Evolutionary conservation across 2,888 invertebrate genomes (phyloP).

Genomic region (Ditula angustiorana): DNA sequence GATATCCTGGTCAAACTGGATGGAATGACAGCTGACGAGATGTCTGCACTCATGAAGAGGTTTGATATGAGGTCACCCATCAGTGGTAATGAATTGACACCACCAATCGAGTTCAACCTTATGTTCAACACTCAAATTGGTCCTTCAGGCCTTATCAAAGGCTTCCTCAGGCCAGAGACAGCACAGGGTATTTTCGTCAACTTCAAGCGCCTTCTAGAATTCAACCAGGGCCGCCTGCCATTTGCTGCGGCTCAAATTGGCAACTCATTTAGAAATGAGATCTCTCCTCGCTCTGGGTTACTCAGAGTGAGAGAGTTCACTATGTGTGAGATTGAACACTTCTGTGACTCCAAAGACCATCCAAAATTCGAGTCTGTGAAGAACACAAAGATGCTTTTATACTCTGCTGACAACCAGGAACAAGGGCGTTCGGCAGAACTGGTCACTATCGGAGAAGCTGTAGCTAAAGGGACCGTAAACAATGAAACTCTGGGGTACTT

Average conservation of each 20-base stretch:
- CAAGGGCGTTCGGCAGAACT: slow-evolving; percentile 95
- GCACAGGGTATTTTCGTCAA: slow-evolving; percentile 99
- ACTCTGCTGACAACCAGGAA: slow-evolving; percentile 99
- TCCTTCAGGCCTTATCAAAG: slow-evolving; percentile 97
- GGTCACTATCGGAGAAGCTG: slow-evolving; percentile 95
- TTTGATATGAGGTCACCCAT: slow-evolving; percentile 98
- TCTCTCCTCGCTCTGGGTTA: slow-evolving; percentile 98
- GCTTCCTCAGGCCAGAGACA: slow-evolving; percentile 98
- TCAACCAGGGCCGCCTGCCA: slow-evolving; percentile 97
- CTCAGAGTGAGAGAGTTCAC: slow-evolving; percentile 99
- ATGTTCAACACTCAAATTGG: slow-evolving; percentile 99
- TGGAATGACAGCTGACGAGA: slow-evolving; percentile 96
- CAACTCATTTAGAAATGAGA: slow-evolving; percentile 99
- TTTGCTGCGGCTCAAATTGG: slow-evolving; percentile 99
- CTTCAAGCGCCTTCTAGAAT: slow-evolving; percentile 98
- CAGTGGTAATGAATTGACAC: slow-evolving; percentile 97
- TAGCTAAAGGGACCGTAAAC: slow-evolving; percentile 93
- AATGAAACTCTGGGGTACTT: slow-evolving; percentile 99
- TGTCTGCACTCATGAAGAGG: slow-evolving; percentile 93
- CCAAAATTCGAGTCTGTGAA: slow-evolving; percentile 94
- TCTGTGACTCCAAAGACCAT: slow-evolving; percentile 98
- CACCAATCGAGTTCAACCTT: slow-evolving; percentile 99
- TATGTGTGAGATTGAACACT: slow-evolving; percentile 99
- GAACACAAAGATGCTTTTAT: slow-evolving; percentile 91
- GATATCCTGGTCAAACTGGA: slow-evolving; percentile 94